Conservation (phyloP, 2,113 vertebrate genomes). For the Eptesicus fuscus region DNA sequence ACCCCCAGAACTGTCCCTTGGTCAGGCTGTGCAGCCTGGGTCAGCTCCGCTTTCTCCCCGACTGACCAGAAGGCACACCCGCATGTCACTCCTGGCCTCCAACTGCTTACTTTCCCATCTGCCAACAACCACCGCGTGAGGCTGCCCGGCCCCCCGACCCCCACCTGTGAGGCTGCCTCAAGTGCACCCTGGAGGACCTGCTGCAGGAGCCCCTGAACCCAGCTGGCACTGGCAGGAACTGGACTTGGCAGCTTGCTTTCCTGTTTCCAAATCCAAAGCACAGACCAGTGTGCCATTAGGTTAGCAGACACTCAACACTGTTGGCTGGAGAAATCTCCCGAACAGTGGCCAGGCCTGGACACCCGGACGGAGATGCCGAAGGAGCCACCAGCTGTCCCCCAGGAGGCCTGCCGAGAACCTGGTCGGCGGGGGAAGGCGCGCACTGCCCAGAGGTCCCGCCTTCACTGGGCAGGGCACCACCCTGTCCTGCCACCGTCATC, state of each 20-base stretch:
- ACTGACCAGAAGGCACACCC: rapidly evolving
- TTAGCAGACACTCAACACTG: rapidly evolving
- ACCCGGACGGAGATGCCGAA: rapidly evolving
- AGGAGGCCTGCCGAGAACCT: neutral
- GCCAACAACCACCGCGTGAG: rapidly evolving
- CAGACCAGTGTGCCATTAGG: rapidly evolving
- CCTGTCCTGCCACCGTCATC: neutral
- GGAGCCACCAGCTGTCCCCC: neutral
- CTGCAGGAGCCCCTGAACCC: no score
- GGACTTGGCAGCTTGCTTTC: rapidly evolving
- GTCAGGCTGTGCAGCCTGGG: rapidly evolving
- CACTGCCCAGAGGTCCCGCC: neutral
- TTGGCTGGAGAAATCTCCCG: neutral
- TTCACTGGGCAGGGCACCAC: rapidly evolving
- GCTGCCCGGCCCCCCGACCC: rapidly evolving
- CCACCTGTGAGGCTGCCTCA: rapidly evolving
- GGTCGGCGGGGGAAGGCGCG: rapidly evolving
- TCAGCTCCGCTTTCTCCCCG: rapidly evolving
- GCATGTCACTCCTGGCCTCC: rapidly evolving
- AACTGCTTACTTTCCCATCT: neutral
- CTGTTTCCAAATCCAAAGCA: neutral
- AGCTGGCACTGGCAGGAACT: rapidly evolving
- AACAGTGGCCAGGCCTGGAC: neutral
- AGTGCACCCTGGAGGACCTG: rapidly evolving
- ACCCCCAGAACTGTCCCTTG: rapidly evolving